Percentiles rank a stretch among this genome's conserved stretches.
Evolutionary conservation across 1,140 invertebrate species (phyloP).

Genomic region (Megalonaias nervosa): DNA sequence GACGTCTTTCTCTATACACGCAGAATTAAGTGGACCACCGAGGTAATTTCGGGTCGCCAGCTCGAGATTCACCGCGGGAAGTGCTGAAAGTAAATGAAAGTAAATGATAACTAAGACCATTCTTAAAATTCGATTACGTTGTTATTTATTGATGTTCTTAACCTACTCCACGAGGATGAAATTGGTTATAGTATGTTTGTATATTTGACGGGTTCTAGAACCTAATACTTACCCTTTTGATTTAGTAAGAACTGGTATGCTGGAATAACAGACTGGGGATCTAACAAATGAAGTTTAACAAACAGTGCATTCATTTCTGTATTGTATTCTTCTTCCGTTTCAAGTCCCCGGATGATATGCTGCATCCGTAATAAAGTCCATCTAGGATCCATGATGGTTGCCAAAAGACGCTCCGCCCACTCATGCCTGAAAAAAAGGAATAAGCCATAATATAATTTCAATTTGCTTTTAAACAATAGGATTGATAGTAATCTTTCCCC

Average conservation of each 20-base stretch:
- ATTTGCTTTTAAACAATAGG: too few relatives aligned
- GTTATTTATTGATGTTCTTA: neutral
- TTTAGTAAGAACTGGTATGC: conserved; percentile 61
- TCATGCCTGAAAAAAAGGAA: conserved; percentile 39
- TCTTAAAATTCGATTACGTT: neutral
- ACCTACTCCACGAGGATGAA: neutral
- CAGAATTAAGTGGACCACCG: conserved; percentile 58
- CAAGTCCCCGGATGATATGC: conserved; percentile 55
- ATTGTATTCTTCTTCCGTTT: conserved; percentile 61
- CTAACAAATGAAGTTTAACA: conserved; percentile 66
- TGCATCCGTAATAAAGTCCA: conserved; percentile 56
- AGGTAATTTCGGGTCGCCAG: conserved; percentile 67
- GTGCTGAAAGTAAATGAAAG: conserved; percentile 47
- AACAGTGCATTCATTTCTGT: conserved; percentile 67
- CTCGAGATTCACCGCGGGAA: conserved; percentile 64
- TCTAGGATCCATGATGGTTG: conserved; percentile 53
- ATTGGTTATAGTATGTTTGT: neutral
- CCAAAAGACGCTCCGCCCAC: conserved; percentile 62
- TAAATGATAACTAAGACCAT: neutral
- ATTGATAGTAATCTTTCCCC: too few relatives aligned
- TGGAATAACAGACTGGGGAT: conserved; percentile 65
- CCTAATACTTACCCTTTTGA: conserved; percentile 52
- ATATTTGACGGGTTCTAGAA: neutral
- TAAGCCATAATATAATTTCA: too few relatives aligned
- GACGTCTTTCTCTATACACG: conserved; percentile 47